Base-by-base conservation (phyloP, 2,113 vertebrate species). In the Muntiacus reevesi region DNA sequence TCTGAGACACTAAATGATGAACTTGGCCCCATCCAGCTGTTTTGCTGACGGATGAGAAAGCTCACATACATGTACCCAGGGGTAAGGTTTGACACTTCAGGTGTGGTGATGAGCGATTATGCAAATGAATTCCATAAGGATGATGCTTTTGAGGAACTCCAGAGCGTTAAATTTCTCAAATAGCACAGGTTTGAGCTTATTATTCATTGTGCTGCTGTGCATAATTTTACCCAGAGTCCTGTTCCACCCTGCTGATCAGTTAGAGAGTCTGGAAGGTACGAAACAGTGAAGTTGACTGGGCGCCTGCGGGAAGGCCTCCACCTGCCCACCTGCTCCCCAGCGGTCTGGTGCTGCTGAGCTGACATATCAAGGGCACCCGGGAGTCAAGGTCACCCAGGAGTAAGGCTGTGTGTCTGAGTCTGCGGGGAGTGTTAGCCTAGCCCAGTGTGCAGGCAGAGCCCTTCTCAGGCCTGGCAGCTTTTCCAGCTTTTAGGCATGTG, bases 201-300 rank as follows among this genome's bases (percentile, higher is more conserved):
- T 82, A 50, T 40, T 54, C 84, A 50, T 60, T 43, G 25, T 27
- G 28, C 92, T 40, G 16, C 2, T 4, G 23, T 76, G 79, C 59
- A 36, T 92, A 82, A 43, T 94, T 92, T 64, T 79, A 83, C 81
- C n/a, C 33, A 19, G 64, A 19, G 52, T 54, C 76, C 92, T 10
- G 40, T 57, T 88, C 43, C 57, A 28, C 90, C 87, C 57, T 97
- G 95, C 97, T 94, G 90, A 98, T 59, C 85, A n/a, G 71, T 60
- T 67, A 62, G 92, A 87, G 67, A 71, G 40, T 91, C 81, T 87
- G 79, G 60, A 89, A 93, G 95, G 71, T 89, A 45, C 74, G 5
- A 62, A 89, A 71, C 62, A 0, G 57, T 16, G 92, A 84, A 90
- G 43, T 19, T 17, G 79, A 81, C 67, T 36, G 5, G 3, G 33